Evolutionary conservation across 2,113 vertebrate species (phyloP).

Genomic region (Picathartes gymnocephalus): DNA sequence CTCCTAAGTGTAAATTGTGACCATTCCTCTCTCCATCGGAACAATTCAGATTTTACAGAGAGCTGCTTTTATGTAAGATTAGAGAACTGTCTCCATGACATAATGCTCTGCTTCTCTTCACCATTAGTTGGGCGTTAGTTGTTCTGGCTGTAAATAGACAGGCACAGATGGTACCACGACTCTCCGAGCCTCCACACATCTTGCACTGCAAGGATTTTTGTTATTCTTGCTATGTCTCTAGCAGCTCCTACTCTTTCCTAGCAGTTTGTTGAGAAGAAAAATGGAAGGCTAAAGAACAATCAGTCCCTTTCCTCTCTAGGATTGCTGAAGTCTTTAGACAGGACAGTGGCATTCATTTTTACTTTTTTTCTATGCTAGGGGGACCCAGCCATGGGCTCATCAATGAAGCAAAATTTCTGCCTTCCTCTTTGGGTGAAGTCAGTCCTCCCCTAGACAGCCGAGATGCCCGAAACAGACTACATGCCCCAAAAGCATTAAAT

Average conservation of each 20-base stretch:
- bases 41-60: not conserved
- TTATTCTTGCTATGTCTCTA: conserved; percentile 49
- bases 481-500: not conserved
- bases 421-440: not conserved
- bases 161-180: conserved; percentile 58
- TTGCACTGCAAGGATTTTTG: conserved; percentile 46
- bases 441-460: not conserved
- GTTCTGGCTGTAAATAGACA: conserved; percentile 63
- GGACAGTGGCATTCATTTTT: not conserved
- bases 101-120: conserved; percentile 42
- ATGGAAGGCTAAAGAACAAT: conserved; percentile 38
- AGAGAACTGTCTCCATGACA: conserved; percentile 47
- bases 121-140: conserved; percentile 62
- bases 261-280: conserved; percentile 39
- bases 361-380: not conserved
- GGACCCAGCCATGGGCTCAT: not conserved
- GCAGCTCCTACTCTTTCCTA: conserved; percentile 55
- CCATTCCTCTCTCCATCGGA: not conserved
- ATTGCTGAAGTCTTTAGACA: not conserved
- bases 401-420: not conserved
- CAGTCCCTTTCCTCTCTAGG: not conserved
- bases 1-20: not conserved
- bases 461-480: not conserved
- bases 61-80: conserved; percentile 38
- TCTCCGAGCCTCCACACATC: conserved; percentile 61